Percentiles rank a stretch among this genome's conserved stretches.
Evolutionary conservation across 2,888 invertebrate species (phyloP).

Genomic region (Orthonevra nobilis): DNA sequence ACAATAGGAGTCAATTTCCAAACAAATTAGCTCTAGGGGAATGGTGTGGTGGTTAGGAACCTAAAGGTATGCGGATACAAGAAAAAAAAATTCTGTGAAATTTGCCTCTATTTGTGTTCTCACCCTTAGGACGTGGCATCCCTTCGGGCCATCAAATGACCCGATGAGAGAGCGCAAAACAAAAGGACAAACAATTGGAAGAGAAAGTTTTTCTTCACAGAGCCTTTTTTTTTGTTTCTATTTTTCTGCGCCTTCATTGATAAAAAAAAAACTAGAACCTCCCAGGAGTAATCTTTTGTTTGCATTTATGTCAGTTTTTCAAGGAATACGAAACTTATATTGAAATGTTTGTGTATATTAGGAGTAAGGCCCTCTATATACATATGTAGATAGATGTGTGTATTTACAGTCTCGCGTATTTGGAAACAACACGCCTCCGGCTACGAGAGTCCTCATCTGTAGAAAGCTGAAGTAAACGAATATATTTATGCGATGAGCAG

Average conservation of each 20-base stretch:
- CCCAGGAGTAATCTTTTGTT: slow-evolving; percentile 60
- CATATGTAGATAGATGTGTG: not conserved
- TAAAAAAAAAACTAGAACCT: slow-evolving; percentile 41
- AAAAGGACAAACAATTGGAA: slow-evolving; percentile 60
- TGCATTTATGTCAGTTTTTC: slow-evolving; percentile 55
- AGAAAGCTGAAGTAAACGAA: slow-evolving; percentile 52
- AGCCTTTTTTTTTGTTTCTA: slow-evolving; percentile 12
- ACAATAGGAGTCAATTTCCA: slow-evolving; percentile 42
- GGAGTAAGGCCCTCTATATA: slow-evolving; percentile 1
- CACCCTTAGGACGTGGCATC: slow-evolving; percentile 28
- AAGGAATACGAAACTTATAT: slow-evolving; percentile 31
- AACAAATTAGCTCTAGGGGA: slow-evolving; percentile 31
- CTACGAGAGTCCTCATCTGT: slow-evolving; percentile 42
- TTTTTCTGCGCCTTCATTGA: slow-evolving; percentile 22
- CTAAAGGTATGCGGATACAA: not conserved
- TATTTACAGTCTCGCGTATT: slow-evolving; percentile 20
- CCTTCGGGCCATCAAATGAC: slow-evolving; percentile 44
- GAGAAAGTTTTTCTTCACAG: slow-evolving; percentile 48
- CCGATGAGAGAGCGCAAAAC: slow-evolving; percentile 43
- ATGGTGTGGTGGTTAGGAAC: not conserved
- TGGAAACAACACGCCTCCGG: slow-evolving; percentile 37
- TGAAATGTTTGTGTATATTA: slow-evolving; percentile 20
- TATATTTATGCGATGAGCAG: slow-evolving; percentile 64
- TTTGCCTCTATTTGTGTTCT: slow-evolving; percentile 36
- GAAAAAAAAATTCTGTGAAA: slow-evolving; percentile 7